Evolutionary conservation across 2,797 vertebrate genomes (phyloP).

Genomic region (Lindbergichthys nudifrons): DNA sequence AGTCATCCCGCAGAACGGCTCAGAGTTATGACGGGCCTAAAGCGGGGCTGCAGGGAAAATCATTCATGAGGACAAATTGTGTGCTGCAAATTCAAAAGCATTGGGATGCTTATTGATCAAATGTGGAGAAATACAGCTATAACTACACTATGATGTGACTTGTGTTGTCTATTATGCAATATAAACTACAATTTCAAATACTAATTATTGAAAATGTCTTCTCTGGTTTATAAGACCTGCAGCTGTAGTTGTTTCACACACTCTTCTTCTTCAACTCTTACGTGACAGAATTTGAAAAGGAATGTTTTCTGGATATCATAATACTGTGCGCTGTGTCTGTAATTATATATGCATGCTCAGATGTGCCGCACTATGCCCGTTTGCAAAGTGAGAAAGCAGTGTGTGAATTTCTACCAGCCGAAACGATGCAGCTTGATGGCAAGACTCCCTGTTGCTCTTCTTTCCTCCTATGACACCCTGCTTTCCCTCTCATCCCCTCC

Average conservation of each 20-base stretch:
- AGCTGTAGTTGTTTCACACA: conserved; percentile 27
- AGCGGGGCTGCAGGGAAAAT: conserved; percentile 55
- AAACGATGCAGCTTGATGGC: conserved; percentile 47
- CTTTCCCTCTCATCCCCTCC: conserved; percentile 40
- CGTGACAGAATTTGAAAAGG: conserved; percentile 40
- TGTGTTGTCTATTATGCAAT: not conserved
- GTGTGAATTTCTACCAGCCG: conserved; percentile 44
- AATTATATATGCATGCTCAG: conserved; percentile 40
- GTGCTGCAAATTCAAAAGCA: conserved; percentile 47
- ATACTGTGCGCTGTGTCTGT: conserved; percentile 9
- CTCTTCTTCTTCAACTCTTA: conserved; percentile 16
- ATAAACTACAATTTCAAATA: conserved; percentile 8
- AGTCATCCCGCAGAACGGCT: conserved; percentile 60
- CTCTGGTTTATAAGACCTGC: conserved; percentile 29
- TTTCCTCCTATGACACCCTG: conserved; percentile 45
- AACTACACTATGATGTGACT: not conserved
- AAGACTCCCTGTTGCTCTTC: conserved; percentile 46
- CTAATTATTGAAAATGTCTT: conserved; percentile 15
- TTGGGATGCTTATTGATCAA: conserved; percentile 41
- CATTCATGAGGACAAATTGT: conserved; percentile 65
- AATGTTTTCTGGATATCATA: conserved; percentile 41
- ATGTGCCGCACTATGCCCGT: conserved; percentile 54
- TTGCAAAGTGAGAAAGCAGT: conserved; percentile 44
- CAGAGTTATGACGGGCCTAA: conserved; percentile 59
- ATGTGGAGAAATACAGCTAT: conserved; percentile 14